Conservation (phyloP, 2,888 invertebrate genomes). For the Nomada ferruginata region DNA sequence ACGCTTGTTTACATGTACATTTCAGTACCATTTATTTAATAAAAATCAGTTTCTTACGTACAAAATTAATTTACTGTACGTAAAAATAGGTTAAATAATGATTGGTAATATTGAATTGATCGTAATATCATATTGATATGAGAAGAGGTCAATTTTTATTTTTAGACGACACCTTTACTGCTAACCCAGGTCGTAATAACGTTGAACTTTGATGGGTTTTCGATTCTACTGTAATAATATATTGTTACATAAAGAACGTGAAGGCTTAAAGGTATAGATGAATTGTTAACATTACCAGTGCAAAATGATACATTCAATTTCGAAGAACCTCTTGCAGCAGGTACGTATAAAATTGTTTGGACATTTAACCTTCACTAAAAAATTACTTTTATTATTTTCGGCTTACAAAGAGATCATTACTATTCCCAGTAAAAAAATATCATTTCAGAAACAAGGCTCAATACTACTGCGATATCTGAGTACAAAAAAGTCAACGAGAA, state of each 20-base stretch:
- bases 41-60: too few species aligned
- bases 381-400: not conserved
- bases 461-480: slow-evolving; percentile 19
- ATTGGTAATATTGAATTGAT: too few species aligned
- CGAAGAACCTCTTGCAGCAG: slow-evolving; percentile 7
- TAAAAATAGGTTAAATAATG: too few species aligned
- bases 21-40: too few species aligned
- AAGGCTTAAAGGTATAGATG: not conserved
- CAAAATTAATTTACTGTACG: too few species aligned
- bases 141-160: too few species aligned
- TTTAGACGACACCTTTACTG: too few species aligned
- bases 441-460: slow-evolving; percentile 37
- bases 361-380: not conserved
- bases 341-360: slow-evolving; percentile 6
- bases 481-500: slow-evolving; percentile 19
- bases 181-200: not conserved
- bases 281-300: not conserved
- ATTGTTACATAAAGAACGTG: slow-evolving; percentile 35
- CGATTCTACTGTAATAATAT: not conserved
- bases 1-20: too few species aligned
- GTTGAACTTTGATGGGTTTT: not conserved
- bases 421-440: not conserved
- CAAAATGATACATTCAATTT: slow-evolving; percentile 34
- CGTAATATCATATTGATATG: too few species aligned
- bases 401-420: not conserved